These are phyloP conservation scores for Calameuta idolon DNA, from an alignment of 2,888 invertebrate genomes.

Conservation along the genomic window DNA sequence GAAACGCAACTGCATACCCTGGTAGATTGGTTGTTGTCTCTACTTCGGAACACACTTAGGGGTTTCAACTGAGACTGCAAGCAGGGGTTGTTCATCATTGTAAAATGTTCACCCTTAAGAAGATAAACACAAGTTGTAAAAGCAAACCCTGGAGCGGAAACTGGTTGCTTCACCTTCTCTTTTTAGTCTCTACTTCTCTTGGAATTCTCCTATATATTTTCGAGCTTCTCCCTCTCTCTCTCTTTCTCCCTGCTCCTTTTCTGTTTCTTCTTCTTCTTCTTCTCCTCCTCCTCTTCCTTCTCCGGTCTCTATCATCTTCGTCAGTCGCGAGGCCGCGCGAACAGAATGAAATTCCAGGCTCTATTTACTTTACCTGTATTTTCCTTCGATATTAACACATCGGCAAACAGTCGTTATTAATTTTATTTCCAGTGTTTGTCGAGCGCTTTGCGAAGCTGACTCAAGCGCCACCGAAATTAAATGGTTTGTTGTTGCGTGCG, in stretches of 20 bases:
- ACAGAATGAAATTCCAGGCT: conserved; percentile 38
- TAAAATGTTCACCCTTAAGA: conserved; percentile 28
- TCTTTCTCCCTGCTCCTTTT: not conserved
- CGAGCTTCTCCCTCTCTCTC: conserved; percentile 8
- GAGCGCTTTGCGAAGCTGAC: conserved; percentile 20
- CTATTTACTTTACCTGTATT: conserved; percentile 40
- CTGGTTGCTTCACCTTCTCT: conserved; percentile 16
- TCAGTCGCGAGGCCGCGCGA: not conserved
- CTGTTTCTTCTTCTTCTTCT: not conserved
- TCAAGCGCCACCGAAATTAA: conserved; percentile 22
- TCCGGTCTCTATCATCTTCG: not conserved
- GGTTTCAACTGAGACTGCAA: not conserved
- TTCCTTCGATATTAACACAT: conserved; percentile 45
- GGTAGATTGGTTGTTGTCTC: too few relatives aligned
- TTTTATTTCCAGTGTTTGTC: conserved; percentile 40
- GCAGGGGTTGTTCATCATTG: conserved; percentile 19
- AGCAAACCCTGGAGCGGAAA: conserved; percentile 24
- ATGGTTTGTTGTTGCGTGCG: conserved; percentile 6
- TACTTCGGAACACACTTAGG: too few relatives aligned
- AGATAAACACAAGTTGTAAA: conserved; percentile 39
- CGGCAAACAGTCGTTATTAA: conserved; percentile 43
- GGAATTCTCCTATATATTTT: not conserved
- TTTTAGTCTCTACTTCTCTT: conserved; percentile 13
- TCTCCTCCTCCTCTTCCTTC: conserved; percentile 11
- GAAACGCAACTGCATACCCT: too few relatives aligned